Conservation (phyloP, 30 jellyfish, hydroid and myxozoan species). For the Pelagia noctiluca region DNA sequence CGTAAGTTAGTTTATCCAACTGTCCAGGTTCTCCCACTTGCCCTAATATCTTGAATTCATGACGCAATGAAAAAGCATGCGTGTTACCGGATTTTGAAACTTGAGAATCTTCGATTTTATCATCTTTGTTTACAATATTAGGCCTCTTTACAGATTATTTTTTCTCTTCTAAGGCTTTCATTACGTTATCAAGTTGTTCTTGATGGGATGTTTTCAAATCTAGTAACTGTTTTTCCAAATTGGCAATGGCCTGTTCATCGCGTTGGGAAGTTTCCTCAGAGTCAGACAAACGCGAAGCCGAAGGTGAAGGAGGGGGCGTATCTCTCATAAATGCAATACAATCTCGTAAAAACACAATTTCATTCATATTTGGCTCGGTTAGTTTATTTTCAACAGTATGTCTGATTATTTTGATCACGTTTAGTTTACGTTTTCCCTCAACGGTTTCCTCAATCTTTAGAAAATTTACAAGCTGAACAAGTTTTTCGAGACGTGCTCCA, state of each 20-base stretch:
- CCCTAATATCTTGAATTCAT: not conserved
- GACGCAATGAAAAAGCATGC: too few relatives aligned
- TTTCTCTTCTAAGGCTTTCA: not conserved
- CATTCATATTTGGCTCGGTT: not conserved
- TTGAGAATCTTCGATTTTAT: too few relatives aligned
- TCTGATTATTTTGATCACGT: too few relatives aligned
- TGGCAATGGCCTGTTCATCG: not conserved
- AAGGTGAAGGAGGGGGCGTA: constrained; percentile 2
- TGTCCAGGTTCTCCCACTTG: constrained; percentile 3
- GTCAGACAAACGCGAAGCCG: too few relatives aligned
- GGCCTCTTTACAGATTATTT: not conserved
- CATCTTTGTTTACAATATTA: too few relatives aligned
- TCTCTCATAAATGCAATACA: not conserved
- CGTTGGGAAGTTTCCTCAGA: not conserved
- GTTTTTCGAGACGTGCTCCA: not conserved
- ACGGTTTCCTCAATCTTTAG: not conserved
- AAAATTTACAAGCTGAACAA: not conserved
- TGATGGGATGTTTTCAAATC: not conserved
- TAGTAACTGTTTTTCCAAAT: not conserved
- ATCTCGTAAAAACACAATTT: not conserved
- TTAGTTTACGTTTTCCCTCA: too few relatives aligned
- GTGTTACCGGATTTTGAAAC: too few relatives aligned
- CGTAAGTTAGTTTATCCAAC: not conserved
- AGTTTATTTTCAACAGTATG: not conserved
- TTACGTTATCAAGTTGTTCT: not conserved